Evolutionary conservation across 2,113 vertebrate genomes (phyloP).

Genomic region (Ophthalmolycus amberensis): DNA sequence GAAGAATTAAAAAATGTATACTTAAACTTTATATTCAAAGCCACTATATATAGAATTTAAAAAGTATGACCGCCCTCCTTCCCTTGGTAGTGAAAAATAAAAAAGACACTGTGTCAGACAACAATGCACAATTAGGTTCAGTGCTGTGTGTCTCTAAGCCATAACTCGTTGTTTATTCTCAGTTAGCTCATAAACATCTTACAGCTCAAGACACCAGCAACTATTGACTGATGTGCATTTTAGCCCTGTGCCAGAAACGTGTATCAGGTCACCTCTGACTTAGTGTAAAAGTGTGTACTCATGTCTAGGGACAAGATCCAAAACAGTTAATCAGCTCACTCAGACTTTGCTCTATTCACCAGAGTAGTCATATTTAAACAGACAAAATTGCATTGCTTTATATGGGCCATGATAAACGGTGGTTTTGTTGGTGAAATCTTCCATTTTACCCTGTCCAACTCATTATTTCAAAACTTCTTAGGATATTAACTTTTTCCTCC

Average conservation of each 20-base stretch:
- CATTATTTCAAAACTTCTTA: not conserved
- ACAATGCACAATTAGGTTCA: not conserved
- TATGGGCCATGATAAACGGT: not conserved
- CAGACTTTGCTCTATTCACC: not conserved
- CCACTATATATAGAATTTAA: not conserved
- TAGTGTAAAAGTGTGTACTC: not conserved
- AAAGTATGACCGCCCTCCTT: not conserved
- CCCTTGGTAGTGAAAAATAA: not conserved
- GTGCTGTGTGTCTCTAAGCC: not conserved
- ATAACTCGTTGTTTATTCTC: not conserved
- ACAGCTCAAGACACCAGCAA: not conserved
- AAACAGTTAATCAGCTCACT: not conserved
- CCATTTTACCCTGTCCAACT: not conserved
- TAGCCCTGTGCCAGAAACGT: not conserved
- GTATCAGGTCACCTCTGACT: not conserved
- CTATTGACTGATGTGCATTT: not conserved
- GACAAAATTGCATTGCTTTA: not conserved
- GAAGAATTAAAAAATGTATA: not conserved
- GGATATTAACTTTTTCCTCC: not conserved
- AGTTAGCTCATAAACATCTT: not conserved
- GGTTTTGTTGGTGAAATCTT: not conserved
- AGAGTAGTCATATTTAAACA: not conserved
- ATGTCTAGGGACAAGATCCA: not conserved
- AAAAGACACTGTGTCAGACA: not conserved
- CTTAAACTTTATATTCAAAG: slow-evolving; percentile 2